phyloP scores from a whole-genome alignment of 2,888 invertebrate species.

The Cybosia mesomella region DNA sequence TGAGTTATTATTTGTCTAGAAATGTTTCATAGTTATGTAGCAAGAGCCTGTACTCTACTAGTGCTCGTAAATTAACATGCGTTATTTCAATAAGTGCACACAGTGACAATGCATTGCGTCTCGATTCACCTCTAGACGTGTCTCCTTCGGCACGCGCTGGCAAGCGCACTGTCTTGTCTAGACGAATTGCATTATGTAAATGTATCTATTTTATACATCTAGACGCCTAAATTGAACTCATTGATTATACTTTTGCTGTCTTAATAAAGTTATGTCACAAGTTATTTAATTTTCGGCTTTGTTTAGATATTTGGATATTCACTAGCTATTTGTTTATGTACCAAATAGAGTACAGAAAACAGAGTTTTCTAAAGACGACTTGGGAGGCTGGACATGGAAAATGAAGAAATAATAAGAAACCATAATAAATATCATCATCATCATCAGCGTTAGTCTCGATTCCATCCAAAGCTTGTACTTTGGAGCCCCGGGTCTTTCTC shows the following conservation, averaged over 20 bases:
- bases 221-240: conserved; percentile 67
- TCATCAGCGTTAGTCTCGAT: too few species aligned
- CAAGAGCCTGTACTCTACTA: neutral
- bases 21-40: neutral
- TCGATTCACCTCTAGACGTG: conserved; percentile 78
- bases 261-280: conserved; percentile 9
- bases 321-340: too few species aligned
- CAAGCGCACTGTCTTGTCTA: conserved; percentile 79
- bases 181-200: conserved; percentile 86
- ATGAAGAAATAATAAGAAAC: too few species aligned
- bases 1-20: neutral
- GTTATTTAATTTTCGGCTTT: neutral
- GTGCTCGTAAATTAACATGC: neutral
- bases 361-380: too few species aligned
- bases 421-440: too few species aligned
- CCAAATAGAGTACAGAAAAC: too few species aligned
- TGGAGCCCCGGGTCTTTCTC: too few species aligned
- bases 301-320: neutral
- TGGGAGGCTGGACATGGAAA: too few species aligned
- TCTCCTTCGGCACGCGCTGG: conserved; percentile 64
- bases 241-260: conserved; percentile 38
- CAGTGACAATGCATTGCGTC: conserved; percentile 64
- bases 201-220: conserved; percentile 74
- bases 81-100: conserved; percentile 51
- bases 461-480: too few species aligned